phyloP scores from a whole-genome alignment of 2,113 vertebrate genomes.

The Myiopsitta monachus region DNA sequence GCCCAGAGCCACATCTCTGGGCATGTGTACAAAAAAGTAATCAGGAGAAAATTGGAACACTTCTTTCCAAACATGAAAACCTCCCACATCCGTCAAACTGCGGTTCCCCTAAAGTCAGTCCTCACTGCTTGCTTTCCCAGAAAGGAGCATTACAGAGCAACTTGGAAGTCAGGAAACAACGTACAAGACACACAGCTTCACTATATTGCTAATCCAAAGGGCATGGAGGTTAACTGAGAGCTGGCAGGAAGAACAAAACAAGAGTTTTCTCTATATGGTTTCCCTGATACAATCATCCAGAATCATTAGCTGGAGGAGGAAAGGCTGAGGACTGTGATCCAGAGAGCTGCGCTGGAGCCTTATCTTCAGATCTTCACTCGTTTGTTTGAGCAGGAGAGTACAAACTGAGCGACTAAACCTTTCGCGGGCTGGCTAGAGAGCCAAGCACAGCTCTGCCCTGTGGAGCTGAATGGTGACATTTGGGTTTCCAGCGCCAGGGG shows the following conservation, averaged over 20 bases:
- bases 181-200: not conserved
- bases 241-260: constrained; percentile 19
- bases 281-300: not conserved
- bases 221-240: not conserved
- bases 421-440: not conserved
- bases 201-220: not conserved
- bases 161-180: not conserved
- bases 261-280: not conserved
- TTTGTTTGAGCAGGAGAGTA: not conserved
- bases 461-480: accelerated
- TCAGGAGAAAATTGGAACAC: constrained; percentile 2
- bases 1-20: not conserved
- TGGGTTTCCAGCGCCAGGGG: not conserved
- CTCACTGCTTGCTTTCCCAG: not conserved
- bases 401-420: not conserved
- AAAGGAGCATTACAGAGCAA: not conserved
- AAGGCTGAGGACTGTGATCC: not conserved
- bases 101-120: not conserved
- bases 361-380: not conserved
- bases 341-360: not conserved
- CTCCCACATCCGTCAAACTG: not conserved
- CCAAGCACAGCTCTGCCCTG: accelerated
- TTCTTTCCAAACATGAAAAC: not conserved
- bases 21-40: constrained; percentile 29
- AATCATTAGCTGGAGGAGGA: constrained; percentile 3